phyloP scores from a whole-genome alignment of 2,888 invertebrate genomes.

The Tinea pellionella region DNA sequence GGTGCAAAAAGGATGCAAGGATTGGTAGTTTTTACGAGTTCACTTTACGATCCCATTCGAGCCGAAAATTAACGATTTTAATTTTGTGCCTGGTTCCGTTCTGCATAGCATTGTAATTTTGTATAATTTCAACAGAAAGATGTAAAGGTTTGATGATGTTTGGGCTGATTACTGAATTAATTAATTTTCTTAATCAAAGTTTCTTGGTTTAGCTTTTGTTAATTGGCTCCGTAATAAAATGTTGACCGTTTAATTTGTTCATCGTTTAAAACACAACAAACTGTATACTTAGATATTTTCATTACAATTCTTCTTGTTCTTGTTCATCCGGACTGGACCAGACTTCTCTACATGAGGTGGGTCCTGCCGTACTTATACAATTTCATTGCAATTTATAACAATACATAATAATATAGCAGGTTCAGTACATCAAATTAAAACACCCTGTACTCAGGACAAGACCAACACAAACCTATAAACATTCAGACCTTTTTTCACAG shows the following conservation, averaged over 20 bases:
- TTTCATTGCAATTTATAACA: too few relatives aligned
- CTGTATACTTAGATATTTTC: too few relatives aligned
- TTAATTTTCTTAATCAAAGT: constrained; percentile 2
- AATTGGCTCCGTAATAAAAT: not conserved
- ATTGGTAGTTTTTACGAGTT: constrained; percentile 14
- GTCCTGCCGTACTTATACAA: too few relatives aligned
- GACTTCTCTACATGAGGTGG: too few relatives aligned
- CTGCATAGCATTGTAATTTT: constrained; percentile 24
- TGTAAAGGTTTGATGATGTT: not conserved
- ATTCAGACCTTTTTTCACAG: too few relatives aligned
- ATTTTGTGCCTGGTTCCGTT: constrained; percentile 17
- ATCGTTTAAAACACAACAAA: too few relatives aligned
- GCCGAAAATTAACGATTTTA: constrained; percentile 20
- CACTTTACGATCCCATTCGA: constrained; percentile 15
- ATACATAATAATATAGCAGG: too few relatives aligned
- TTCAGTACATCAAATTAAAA: too few relatives aligned
- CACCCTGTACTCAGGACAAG: too few relatives aligned
- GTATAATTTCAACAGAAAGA: constrained; percentile 23
- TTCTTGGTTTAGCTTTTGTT: not conserved
- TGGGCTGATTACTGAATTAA: constrained; percentile 1
- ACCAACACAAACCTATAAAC: too few relatives aligned
- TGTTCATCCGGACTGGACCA: too few relatives aligned
- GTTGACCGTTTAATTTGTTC: not conserved
- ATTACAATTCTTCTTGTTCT: too few relatives aligned
- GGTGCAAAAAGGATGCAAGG: constrained; percentile 13